These are phyloP conservation scores for Ochotona princeps DNA, from an alignment of 2,113 vertebrate genomes.

Conservation along the genomic window DNA sequence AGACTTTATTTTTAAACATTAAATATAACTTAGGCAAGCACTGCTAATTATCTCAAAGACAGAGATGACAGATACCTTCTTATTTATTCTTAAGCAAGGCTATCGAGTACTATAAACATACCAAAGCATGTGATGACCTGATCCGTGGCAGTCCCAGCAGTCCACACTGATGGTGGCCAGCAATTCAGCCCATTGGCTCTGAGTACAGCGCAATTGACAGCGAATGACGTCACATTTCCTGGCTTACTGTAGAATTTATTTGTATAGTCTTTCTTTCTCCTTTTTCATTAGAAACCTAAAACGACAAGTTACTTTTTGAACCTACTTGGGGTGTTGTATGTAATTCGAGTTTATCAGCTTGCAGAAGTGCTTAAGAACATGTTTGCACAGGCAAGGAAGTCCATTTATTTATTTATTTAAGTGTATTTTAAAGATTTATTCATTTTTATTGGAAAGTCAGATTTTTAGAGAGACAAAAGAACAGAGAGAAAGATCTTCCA, in stretches of 20 bases:
- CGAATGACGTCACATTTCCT: conserved; percentile 58
- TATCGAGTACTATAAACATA: not conserved
- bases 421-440: too few species aligned
- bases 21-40: conserved; percentile 44
- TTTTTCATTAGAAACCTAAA: conserved; percentile 57
- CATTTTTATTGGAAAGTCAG: too few species aligned
- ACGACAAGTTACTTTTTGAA: conserved; percentile 38
- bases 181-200: conserved; percentile 54
- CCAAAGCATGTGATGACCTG: conserved; percentile 38
- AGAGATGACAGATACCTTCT: conserved; percentile 54
- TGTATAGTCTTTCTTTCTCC: conserved; percentile 36
- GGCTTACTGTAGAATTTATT: conserved; percentile 66
- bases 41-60: conserved; percentile 61
- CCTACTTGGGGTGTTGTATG: conserved; percentile 33
- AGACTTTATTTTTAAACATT: conserved; percentile 26
- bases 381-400: not conserved
- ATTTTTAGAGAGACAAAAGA: too few species aligned
- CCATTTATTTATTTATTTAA: not conserved
- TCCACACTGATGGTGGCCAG: conserved; percentile 61
- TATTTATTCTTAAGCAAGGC: not conserved
- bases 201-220: not conserved
- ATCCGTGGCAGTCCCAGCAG: not conserved
- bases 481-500: too few species aligned
- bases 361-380: conserved; percentile 27
- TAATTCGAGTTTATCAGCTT: conserved; percentile 44